phyloP scores from a whole-genome alignment of 2,113 vertebrate genomes.

The Macroglossus sobrinus region DNA sequence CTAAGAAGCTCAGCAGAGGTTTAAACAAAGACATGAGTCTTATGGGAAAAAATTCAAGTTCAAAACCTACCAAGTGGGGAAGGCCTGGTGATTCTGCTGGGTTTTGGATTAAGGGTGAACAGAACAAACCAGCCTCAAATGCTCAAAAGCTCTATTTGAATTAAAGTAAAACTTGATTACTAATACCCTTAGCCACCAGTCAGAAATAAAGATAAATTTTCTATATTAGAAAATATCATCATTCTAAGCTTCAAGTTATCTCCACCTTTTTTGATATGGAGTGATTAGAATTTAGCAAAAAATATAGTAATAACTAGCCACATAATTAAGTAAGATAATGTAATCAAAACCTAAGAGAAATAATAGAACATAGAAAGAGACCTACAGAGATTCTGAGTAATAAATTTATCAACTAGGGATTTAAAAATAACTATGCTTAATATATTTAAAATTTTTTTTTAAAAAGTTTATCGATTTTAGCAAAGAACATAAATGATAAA shows the following conservation, averaged over 20 bases:
- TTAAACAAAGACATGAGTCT: neutral
- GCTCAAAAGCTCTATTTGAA: neutral
- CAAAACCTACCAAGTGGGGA: neutral
- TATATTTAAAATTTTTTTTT: neutral
- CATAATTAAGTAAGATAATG: slow-evolving; percentile 1
- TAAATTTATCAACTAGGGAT: neutral
- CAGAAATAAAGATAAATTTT: slow-evolving; percentile 8
- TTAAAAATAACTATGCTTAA: neutral
- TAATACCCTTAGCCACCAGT: neutral
- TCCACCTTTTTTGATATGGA: neutral
- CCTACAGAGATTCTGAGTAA: neutral
- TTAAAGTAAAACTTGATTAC: neutral
- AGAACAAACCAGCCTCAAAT: neutral
- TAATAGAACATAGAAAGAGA: slow-evolving; percentile 30
- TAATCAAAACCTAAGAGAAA: slow-evolving; percentile 19
- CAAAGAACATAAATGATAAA: neutral
- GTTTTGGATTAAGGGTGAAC: neutral
- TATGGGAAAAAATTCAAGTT: slow-evolving; percentile 24
- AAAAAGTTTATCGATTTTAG: neutral
- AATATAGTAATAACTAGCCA: neutral
- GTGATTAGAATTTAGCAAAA: neutral
- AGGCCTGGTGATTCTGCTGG: neutral
- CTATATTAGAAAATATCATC: neutral
- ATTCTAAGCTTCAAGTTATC: neutral
- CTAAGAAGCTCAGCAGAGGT: neutral